Evolutionary conservation across 2,113 vertebrate species (phyloP), one percentile per base, ranked within the genome.

Genomic region (Irena cyanogastra): DNA sequence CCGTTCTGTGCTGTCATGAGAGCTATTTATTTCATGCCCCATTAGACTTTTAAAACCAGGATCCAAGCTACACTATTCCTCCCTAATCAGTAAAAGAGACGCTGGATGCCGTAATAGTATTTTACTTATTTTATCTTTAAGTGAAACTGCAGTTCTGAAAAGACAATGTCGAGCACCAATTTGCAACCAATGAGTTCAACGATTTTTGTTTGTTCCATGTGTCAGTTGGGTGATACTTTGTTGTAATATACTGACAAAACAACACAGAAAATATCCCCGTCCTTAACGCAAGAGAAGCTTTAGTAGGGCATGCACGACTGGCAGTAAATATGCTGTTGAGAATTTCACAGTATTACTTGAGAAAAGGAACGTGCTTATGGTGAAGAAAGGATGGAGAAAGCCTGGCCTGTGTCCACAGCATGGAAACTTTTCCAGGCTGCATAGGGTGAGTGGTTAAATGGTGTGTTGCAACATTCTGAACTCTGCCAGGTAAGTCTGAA

Each of bases 21-120:
- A 92, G 54, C 90, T 87, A 93, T 93, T 94, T 90, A 95, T 95
- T 95, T 95, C 76, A 92, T 82, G 83, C 61, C 95, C 83, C 89
- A 66, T 92, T 89, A 94, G 86, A 81, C 72, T 89, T 94, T 59
- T 90, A 90, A 91, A 96, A 83, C 41, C 61, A 66, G 56, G 47
- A 94, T 93, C 71, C 91, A 94, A 95, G 68, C 76, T 90, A 77
- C 22, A 41, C n/a, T 90, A 35, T 79, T 95, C 64, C 49, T 91
- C 80, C 75, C 68, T 93, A 92, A 94, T 77, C 16, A 30, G 65
- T 77, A 80, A 61, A 83, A 61, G 54, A 74, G 61, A 75, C 57
- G 24, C 19, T 81, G 72, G n/a, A 86, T 60, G 66, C 47, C 79
- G 9, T 33, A 71, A 49, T 8, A 83, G 16, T 68, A 83, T 92